Evolutionary conservation across 2,797 vertebrate genomes (phyloP).

Genomic region (Rhynchonycteris naso): DNA sequence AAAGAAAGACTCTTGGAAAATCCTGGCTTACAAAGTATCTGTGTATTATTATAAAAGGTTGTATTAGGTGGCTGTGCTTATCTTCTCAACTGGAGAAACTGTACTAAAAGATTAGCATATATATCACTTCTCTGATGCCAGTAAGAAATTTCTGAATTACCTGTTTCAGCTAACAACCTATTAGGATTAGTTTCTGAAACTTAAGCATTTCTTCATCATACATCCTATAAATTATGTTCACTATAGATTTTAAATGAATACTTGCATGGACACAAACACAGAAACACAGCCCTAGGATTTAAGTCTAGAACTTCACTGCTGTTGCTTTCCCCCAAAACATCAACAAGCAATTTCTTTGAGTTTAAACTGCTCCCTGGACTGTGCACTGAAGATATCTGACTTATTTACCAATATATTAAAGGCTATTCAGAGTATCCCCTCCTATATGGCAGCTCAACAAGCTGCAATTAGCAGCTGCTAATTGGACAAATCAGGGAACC

Average conservation of each 20-base stretch:
- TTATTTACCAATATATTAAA: background rate
- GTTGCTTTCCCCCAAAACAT: background rate
- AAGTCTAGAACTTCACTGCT: background rate
- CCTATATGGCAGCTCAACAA: background rate
- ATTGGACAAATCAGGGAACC: background rate
- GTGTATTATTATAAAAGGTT: background rate
- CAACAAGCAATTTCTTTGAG: background rate
- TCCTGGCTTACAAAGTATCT: background rate
- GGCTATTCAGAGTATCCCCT: background rate
- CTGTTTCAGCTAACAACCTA: background rate
- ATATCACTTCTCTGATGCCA: background rate
- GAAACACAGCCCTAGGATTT: background rate
- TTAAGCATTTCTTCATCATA: background rate
- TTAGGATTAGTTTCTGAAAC: background rate
- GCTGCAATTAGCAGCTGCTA: background rate
- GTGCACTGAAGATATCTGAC: background rate
- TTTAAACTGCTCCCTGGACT: background rate
- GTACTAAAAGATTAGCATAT: background rate
- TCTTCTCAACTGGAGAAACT: background rate
- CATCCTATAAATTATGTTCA: background rate
- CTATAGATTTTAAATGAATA: background rate
- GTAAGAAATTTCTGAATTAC: conserved; percentile 23
- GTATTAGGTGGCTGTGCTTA: background rate
- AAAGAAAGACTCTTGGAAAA: background rate
- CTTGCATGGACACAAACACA: accelerated